Evolutionary conservation across 1,140 invertebrate species (phyloP), one percentile per base, ranked within the genome.

Genomic region (Drosophila busckii): DNA sequence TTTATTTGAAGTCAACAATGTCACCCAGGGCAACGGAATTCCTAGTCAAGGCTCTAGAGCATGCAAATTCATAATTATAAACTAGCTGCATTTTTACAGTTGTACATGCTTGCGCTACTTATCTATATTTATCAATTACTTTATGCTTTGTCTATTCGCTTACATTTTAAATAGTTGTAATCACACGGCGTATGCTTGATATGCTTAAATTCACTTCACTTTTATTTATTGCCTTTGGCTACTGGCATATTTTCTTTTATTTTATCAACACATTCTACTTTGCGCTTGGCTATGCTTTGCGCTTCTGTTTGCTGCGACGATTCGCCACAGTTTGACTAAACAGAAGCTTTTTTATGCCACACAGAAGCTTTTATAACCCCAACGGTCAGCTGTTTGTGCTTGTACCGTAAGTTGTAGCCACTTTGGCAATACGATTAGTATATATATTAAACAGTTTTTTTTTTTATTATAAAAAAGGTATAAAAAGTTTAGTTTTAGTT

Each of bases 1-100:
- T 78, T 78, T 78, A 78, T 78, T 82, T 73, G 64, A 49, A 26
- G 66, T 68, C 54, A 73, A 73, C 68, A 63, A 54, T 17, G 37
- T 50, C 28, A 25, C 53, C 42, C 53, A 23, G 9, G 40, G 61
- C 60, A 70, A 61, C 60, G 45, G 34, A 26, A 53, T 49, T 60
- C 20, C 13, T n/a, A 16, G 48, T n/a, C 25, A 23, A 22, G 34
- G 52, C 40, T 6, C 37, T 26, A 17, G 22, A 38, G 35, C 70
- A 35, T 26, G 56, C 37, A 50, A n/a, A 59, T 55, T 50, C 70
- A 76, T 61, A 76, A 76, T 65, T 64, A 26, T 12, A 23, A 37
- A 13, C 9, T 19, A 38, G 13, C 13, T 10, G 10, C 15, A 32
- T 28, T 23, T 45, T 29, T 15, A 20, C n/a, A n/a, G n/a, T n/a